phyloP scores from a whole-genome alignment of 2,113 vertebrate species.

The Acanthochromis polyacanthus region DNA sequence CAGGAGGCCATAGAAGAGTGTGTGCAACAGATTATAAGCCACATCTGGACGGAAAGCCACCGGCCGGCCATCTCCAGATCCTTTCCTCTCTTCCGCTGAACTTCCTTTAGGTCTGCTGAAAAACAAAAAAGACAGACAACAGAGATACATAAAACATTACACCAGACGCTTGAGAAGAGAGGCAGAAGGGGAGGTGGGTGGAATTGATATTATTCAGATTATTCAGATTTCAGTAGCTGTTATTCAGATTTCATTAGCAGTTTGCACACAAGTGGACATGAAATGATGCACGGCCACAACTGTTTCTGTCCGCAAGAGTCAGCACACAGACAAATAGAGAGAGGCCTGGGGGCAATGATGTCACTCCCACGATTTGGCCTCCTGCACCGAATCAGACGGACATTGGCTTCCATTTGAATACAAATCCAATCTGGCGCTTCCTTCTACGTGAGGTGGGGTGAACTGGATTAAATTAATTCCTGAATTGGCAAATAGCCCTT shows the following conservation, averaged over 20 bases:
- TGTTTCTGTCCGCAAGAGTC: slow-evolving; percentile 46
- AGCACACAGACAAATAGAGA: slow-evolving; percentile 32
- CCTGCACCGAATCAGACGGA: slow-evolving; percentile 45
- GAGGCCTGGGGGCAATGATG: slow-evolving; percentile 40
- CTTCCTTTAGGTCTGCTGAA: slow-evolving; percentile 53
- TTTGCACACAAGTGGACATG: slow-evolving; percentile 45
- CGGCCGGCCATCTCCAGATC: slow-evolving; percentile 53
- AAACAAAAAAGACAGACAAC: slow-evolving; percentile 55
- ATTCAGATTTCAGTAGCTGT: slow-evolving; percentile 52
- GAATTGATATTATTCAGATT: slow-evolving; percentile 64
- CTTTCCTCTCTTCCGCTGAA: slow-evolving; percentile 57
- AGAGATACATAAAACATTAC: slow-evolving; percentile 65
- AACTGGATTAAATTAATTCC: slow-evolving; percentile 65
- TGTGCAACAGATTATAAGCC: slow-evolving; percentile 93
- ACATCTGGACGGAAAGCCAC: slow-evolving; percentile 87
- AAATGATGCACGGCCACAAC: slow-evolving; percentile 43
- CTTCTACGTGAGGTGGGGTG: slow-evolving; percentile 41
- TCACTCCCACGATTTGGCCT: slow-evolving; percentile 55
- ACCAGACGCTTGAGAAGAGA: slow-evolving; percentile 30
- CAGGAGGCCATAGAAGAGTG: slow-evolving; percentile 91
- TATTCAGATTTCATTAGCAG: slow-evolving; percentile 61
- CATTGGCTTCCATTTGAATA: slow-evolving; percentile 60
- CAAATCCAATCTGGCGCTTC: slow-evolving; percentile 62
- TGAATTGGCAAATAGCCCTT: slow-evolving; percentile 68
- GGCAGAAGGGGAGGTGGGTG: slow-evolving; percentile 58